Evolutionary conservation across 2,797 vertebrate species (phyloP).

Genomic region (Enteromius paludinosus): DNA sequence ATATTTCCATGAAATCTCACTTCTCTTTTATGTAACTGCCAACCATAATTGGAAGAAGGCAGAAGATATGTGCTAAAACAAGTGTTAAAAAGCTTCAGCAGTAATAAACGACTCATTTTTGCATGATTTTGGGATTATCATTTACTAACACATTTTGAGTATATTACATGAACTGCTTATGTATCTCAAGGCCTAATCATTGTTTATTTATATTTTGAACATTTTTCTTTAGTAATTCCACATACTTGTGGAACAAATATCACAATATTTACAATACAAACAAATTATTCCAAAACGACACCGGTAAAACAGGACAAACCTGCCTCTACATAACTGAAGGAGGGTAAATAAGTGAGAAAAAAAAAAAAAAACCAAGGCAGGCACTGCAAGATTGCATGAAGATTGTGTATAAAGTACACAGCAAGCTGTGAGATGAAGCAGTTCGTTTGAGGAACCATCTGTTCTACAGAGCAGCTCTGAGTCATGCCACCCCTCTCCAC

Average conservation of each 20-base stretch:
- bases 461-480: constrained; percentile 50
- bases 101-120: background rate
- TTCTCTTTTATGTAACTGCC: background rate
- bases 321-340: background rate
- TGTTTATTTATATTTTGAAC: background rate
- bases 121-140: background rate
- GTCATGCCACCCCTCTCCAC: constrained; percentile 38
- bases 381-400: constrained; percentile 13
- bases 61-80: background rate
- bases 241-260: background rate
- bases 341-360: background rate
- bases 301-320: background rate
- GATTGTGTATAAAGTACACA: constrained; percentile 40
- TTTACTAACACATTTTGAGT: background rate
- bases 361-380: background rate
- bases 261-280: background rate
- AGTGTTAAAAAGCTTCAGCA: background rate
- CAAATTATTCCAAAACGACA: constrained; percentile 4
- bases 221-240: background rate
- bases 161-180: background rate
- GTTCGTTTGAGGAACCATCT: constrained; percentile 52
- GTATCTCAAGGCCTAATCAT: background rate
- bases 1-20: background rate
- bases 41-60: background rate
- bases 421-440: constrained; percentile 40